Evolutionary conservation across 2,113 vertebrate species (phyloP), one percentile per base, ranked within the genome.

Genomic region (Podilymbus podiceps): DNA sequence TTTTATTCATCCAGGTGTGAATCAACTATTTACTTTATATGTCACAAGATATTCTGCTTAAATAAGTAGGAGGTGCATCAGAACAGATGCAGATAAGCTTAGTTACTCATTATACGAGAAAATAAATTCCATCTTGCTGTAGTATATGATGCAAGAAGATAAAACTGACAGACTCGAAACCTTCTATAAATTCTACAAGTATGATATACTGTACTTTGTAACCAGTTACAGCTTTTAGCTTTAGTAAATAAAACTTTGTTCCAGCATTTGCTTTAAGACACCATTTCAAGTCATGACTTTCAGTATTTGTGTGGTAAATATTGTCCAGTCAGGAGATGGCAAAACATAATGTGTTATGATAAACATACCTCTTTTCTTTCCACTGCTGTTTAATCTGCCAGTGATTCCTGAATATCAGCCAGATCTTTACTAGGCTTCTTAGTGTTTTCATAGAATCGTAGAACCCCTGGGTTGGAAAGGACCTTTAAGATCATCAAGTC

Each of bases 81-180:
- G 17, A 76, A 44, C 15, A 38, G 50, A 66, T n/a, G 49, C n/a
- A 77, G 53, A 71, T 21, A 92, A 77, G 19, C 28, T 94, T 72
- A 49, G 40, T 73, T 87, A 80, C 80, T 82, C 73, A n/a, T 67
- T 82, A 62, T 33, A 89, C 13, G 69, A 95, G 35, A 86, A 97
- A 95, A 94, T 75, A 89, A 97, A 93, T 83, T 28, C 92, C 90
- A 96, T 52, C 81, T 86, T 84, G 44, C 76, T 47, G 27, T 59
- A 96, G 42, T 44, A 88, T 90, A 93, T 84, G 50, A 77, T 62
- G 42, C 35, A 82, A 87, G 44, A 95, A 97, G 89, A 88, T 93
- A 97, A 95, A 97, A 93, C 25, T 78, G 78, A 67, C 28, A 96
- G 40, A 78, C 46, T 90, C 40, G 75, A 96, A 95, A 79, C 21